Conservation (phyloP, 2,888 invertebrate species). For the Diogma glabrata region DNA sequence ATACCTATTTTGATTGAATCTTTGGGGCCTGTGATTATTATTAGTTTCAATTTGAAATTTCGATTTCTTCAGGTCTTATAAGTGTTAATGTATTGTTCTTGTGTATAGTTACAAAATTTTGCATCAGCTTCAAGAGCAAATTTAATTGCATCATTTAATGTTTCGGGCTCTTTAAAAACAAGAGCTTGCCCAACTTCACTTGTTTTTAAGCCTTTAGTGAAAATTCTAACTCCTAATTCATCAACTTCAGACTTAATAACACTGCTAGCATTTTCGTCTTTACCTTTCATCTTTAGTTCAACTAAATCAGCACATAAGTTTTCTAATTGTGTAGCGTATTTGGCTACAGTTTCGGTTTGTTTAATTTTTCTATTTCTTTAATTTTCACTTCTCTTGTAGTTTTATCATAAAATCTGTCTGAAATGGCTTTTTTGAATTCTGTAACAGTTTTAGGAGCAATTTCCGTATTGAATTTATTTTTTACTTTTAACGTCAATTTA, state of each 20-base stretch:
- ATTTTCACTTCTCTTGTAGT: too few relatives aligned
- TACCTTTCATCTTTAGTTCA: slow-evolving; percentile 8
- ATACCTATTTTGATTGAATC: too few relatives aligned
- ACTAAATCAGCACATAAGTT: slow-evolving; percentile 10
- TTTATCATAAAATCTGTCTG: too few relatives aligned
- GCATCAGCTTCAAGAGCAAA: not conserved
- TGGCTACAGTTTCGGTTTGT: too few relatives aligned
- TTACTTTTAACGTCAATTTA: not conserved
- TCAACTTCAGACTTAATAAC: not conserved
- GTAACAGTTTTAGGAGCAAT: not conserved
- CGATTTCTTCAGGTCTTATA: too few relatives aligned
- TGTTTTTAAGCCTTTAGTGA: not conserved
- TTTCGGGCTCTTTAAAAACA: not conserved
- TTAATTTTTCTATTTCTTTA: too few relatives aligned
- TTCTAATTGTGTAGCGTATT: slow-evolving; percentile 8
- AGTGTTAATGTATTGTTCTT: too few relatives aligned
- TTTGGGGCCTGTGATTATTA: too few relatives aligned
- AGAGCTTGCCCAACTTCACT: not conserved
- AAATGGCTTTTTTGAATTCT: too few relatives aligned
- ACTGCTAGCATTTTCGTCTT: not conserved
- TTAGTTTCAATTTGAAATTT: too few relatives aligned
- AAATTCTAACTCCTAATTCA: not conserved
- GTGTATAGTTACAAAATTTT: not conserved
- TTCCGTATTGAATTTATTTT: not conserved
- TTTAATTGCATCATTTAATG: not conserved